Conservation (phyloP, 2,888 invertebrate genomes). For the Cheilosia impressa region DNA sequence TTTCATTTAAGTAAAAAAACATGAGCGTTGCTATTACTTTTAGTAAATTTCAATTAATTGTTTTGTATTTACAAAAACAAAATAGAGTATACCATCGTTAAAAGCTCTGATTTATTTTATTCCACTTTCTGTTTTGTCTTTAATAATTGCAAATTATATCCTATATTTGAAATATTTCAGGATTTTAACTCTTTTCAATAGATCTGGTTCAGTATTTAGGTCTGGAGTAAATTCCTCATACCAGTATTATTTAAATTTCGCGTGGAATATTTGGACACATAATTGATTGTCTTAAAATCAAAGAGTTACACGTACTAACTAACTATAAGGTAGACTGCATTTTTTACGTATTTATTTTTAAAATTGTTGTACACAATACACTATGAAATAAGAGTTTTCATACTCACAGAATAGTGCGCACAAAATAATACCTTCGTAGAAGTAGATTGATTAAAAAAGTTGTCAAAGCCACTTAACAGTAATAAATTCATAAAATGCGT, state of each 20-base stretch:
- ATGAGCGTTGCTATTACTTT: too few relatives aligned
- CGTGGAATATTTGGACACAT: conserved; percentile 19
- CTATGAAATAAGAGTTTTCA: neutral
- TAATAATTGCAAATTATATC: neutral
- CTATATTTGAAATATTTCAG: conserved; percentile 33
- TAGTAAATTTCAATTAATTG: too few relatives aligned
- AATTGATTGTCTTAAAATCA: neutral
- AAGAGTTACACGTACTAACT: neutral
- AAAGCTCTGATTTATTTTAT: neutral
- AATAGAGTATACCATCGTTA: too few relatives aligned
- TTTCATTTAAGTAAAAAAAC: too few relatives aligned
- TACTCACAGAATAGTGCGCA: conserved; percentile 25
- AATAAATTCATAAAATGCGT: neutral
- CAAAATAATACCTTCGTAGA: conserved; percentile 16
- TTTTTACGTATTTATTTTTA: neutral
- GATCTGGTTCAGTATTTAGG: conserved; percentile 1
- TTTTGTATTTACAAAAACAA: too few relatives aligned
- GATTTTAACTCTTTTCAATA: neutral
- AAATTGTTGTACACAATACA: neutral
- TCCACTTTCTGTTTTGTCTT: neutral
- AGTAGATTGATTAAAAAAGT: neutral
- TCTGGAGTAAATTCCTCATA: neutral
- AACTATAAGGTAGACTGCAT: conserved; percentile 20
- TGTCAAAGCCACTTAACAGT: neutral
- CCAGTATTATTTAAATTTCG: neutral